Evolutionary conservation across 2,797 vertebrate species (phyloP), one percentile per base, ranked within the genome.

Genomic region (Chelidonichthys spinosus): DNA sequence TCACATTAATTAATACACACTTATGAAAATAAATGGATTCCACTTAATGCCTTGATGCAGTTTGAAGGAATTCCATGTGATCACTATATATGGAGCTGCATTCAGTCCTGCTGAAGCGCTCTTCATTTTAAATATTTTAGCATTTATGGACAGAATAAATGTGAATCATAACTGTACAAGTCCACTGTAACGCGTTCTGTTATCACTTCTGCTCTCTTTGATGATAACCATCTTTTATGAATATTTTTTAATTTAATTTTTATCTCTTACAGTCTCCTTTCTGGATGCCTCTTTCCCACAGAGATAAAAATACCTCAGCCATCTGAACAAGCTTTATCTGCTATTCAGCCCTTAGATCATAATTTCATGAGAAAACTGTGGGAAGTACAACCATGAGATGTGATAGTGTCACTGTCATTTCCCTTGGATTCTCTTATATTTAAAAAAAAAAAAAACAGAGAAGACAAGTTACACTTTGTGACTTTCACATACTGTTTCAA

Each of bases 201-300:
- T 81, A 79, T 87, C 75, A 0, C 60, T 4, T 2, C 53, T 32
- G 35, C 71, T 80, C 72, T 35, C 80, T 89, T 75, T 86, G 83
- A 83, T 84, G 84, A 87, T 85, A 40, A 59, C 64, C 18, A 89
- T 91, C 90, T 58, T 55, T 62, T 69, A 58, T 74, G 63, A 10
- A 81, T 89, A 68, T 86, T 36, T 69, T 72, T 67, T 62, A 25
- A 25, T 25, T 25, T 25, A 25, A 47, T 52, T 32, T 32, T 50
- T 58, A 69, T 74, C 66, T 46, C 35, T 62, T 80, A 44, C 47
- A 2, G 49, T 6, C 25, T 6, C 49, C 36, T 82, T 64, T 82
- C 80, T 46, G 62, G 70, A 67, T 6, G 9, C 13, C 6, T 68
- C 63, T 79, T 35, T 25, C 39, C 66, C 2, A 32, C 49, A 13